A percentile compares a stretch with the other conserved stretches of the same genome.
phyloP scores from a whole-genome alignment of 2,888 invertebrate species.

The Andrena fulva region DNA sequence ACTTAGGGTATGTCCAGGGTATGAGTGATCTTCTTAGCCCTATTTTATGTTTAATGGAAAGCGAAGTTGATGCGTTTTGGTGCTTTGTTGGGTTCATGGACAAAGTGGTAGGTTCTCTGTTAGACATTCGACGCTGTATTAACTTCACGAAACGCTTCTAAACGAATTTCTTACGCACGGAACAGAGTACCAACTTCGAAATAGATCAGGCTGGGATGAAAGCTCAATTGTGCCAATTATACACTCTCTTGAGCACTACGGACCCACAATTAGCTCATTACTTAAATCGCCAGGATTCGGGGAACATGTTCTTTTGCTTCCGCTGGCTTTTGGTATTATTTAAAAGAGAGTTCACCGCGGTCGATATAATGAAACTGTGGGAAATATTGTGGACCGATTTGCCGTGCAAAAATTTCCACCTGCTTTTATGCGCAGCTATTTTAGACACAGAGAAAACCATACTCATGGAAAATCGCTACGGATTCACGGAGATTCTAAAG shows the following conservation, averaged over 20 bases:
- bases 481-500: conserved; percentile 98
- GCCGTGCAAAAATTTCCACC: conserved; percentile 97
- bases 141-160: neutral
- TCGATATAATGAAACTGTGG: conserved; percentile 96
- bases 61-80: conserved; percentile 99
- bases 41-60: conserved; percentile 93
- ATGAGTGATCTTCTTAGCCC: conserved; percentile 99
- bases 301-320: conserved; percentile 99
- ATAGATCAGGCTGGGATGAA: conserved; percentile 99
- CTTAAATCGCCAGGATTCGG: conserved; percentile 94
- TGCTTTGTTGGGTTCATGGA: conserved; percentile 99
- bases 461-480: conserved; percentile 96
- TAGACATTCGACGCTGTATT: neutral
- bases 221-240: conserved; percentile 93
- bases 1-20: conserved; percentile 97
- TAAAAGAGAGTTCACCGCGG: conserved; percentile 96
- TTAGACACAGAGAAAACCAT: conserved; percentile 94
- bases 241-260: conserved; percentile 92
- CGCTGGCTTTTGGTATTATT: conserved; percentile 98
- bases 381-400: conserved; percentile 98
- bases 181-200: conserved; percentile 95
- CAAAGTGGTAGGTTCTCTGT: conserved; percentile 89
- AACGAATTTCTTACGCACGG: conserved; percentile 56
- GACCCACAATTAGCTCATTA: conserved; percentile 95
- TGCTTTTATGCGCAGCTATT: conserved; percentile 97